These are phyloP conservation scores for Ctena decussata DNA, from an alignment of 2,888 invertebrate species.

Conservation along the genomic window DNA sequence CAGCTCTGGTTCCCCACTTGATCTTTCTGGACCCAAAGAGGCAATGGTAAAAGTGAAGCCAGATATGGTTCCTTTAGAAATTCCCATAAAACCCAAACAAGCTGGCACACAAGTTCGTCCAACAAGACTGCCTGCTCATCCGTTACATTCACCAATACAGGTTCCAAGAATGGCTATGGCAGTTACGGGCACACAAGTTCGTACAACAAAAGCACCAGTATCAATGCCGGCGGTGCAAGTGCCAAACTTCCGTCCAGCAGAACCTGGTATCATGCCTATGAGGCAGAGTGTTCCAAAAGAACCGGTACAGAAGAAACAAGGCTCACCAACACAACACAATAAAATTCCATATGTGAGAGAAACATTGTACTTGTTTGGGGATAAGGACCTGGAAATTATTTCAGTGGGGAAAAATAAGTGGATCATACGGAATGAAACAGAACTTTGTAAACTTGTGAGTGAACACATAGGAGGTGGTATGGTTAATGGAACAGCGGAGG, in stretches of 20 bases:
- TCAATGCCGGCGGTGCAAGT: neutral
- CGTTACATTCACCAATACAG: neutral
- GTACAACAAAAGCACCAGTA: neutral
- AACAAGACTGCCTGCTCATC: neutral
- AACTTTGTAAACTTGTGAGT: slow-evolving; percentile 72
- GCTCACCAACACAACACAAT: slow-evolving; percentile 7
- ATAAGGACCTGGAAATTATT: slow-evolving; percentile 82
- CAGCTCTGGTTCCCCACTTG: slow-evolving; percentile 73
- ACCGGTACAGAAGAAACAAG: neutral
- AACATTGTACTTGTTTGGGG: slow-evolving; percentile 78
- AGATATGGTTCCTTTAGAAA: slow-evolving; percentile 28
- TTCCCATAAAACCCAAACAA: slow-evolving; percentile 12
- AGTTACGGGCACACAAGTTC: neutral
- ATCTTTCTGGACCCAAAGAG: slow-evolving; percentile 75
- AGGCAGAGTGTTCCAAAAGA: neutral
- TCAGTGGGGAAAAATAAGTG: slow-evolving; percentile 82
- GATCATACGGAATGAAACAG: slow-evolving; percentile 82
- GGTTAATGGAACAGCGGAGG: slow-evolving; percentile 9
- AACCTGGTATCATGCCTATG: neutral
- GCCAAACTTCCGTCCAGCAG: neutral
- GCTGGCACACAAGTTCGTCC: neutral
- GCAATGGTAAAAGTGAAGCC: slow-evolving; percentile 39
- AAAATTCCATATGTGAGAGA: slow-evolving; percentile 76
- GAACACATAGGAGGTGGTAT: slow-evolving; percentile 29
- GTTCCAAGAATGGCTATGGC: slow-evolving; percentile 16